phyloP scores from a whole-genome alignment of 92 coral and sea anemone species.

The Epizoanthus rinbou region DNA sequence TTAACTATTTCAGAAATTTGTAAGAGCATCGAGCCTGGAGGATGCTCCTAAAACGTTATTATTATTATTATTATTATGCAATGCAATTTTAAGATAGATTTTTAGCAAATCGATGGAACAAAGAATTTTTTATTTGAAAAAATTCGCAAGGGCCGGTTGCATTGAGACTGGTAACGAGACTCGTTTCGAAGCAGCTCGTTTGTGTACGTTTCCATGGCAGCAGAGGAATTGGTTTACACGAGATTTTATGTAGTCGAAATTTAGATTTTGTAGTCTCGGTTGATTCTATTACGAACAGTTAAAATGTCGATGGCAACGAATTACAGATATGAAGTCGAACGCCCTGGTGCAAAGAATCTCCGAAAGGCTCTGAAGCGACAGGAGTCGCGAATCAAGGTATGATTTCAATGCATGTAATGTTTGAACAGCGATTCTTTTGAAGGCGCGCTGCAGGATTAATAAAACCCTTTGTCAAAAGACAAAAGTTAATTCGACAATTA shows the following conservation, averaged over 20 bases:
- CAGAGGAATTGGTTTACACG: neutral
- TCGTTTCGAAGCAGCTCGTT: neutral
- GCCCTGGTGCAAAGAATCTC: constrained; percentile 89
- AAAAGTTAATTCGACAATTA: constrained; percentile 36
- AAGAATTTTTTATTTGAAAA: too few relatives aligned
- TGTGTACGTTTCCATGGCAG: neutral
- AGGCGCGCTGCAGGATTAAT: neutral
- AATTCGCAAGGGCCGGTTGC: too few relatives aligned
- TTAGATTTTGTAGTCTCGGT: neutral
- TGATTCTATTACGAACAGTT: neutral
- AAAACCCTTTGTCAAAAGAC: constrained; percentile 1
- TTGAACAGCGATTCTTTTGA: neutral
- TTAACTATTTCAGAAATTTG: too few relatives aligned
- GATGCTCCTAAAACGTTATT: too few relatives aligned
- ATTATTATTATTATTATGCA: too few relatives aligned
- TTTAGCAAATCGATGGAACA: too few relatives aligned
- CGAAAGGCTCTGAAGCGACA: constrained; percentile 90
- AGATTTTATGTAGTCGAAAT: neutral
- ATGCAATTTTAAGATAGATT: too few relatives aligned
- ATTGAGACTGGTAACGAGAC: too few relatives aligned
- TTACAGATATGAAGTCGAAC: constrained; percentile 88
- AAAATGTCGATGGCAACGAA: constrained; percentile 98
- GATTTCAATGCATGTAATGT: neutral
- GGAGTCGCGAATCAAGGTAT: constrained; percentile 87
- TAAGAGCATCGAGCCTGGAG: too few relatives aligned